Base-by-base conservation (phyloP, 2,888 invertebrate genomes). In the Habroteleia sp. region DNA sequence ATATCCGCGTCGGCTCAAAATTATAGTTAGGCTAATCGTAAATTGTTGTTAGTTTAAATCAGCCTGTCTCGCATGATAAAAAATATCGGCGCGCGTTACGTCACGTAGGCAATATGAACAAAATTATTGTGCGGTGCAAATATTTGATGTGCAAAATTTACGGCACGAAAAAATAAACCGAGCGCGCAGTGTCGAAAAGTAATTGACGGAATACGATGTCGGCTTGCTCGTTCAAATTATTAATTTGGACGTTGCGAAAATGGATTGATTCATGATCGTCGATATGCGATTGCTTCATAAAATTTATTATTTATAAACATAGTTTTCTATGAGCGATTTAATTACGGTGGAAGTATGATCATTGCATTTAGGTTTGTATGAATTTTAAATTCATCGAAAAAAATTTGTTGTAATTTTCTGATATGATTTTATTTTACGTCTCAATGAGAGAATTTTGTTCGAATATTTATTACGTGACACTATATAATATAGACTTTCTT, bases 101-200 rank as follows among this genome's bases (percentile, higher is more conserved):
- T 31, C 41, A 42, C 6, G 31, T 14, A 16, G 20, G 33, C 17
- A 23, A 25, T 10, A 8, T 23, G 23, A 2, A 23, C 25, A 16
- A 62, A 48, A 41, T 50, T 41, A 35, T 31, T 16, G 23, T 7
- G 29, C 20, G 56, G 33, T 58, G 42, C 35, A 63, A 63, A 46
- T 63, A 63, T 63, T 50, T 41, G 20, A 63, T 35, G 41, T 41
- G 29, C 20, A 17, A 41, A 63, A 31, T 63, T 63, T 39, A 41
- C 7, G 39, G n/a, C 11, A 3, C 16, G 10, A 48, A 33, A 50
- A 29, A 0, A 46, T 8, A 16, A 14, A 27, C 6, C 4, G 20
- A 20, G 20, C n/a, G n/a, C n/a, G 20, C 20, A 31, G n/a, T n/a
- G 20, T 29, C 41, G 46, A 42, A 58, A 44, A 17, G 5, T 54